These are phyloP conservation scores for Holothuria glaberrima DNA, from an alignment of 35 echinoderm and acorn worm genomes.

Conservation along the genomic window DNA sequence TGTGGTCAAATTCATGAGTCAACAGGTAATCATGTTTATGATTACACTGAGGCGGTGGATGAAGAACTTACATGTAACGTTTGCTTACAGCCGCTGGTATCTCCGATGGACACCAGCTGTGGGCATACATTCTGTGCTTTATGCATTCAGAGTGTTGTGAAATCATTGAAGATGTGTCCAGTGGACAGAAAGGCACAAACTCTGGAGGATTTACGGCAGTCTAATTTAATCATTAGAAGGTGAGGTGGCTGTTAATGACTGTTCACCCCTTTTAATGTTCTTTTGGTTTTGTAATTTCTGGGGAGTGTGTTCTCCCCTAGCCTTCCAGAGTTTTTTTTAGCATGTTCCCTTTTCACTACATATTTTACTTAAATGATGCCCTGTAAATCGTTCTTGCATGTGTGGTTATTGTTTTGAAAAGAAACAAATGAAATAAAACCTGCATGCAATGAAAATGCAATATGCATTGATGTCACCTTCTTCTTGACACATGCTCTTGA, in stretches of 20 bases:
- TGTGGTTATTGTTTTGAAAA: no score
- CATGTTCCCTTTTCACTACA: no score
- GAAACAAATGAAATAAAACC: no score
- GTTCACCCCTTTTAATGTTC: no score
- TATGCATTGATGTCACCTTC: no score
- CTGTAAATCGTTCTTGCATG: no score
- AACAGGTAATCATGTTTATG: conserved; percentile 88
- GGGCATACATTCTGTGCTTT: conserved; percentile 92
- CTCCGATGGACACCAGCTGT: conserved; percentile 93
- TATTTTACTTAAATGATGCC: no score
- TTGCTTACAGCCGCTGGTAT: conserved; percentile 93
- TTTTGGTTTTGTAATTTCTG: no score
- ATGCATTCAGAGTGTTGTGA: conserved; percentile 88
- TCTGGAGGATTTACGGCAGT: conserved; percentile 70
- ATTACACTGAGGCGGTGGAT: conserved; percentile 92
- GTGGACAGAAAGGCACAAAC: conserved; percentile 79
- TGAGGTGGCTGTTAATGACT: conserved; percentile 25
- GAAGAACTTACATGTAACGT: conserved; percentile 94
- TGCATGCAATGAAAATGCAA: no score
- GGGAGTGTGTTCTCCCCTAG: no score
- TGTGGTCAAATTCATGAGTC: conserved; percentile 93
- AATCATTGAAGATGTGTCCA: conserved; percentile 85
- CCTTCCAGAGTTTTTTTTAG: no score
- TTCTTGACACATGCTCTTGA: no score
- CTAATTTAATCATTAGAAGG: conserved; percentile 95